Evolutionary conservation across 2,113 vertebrate species (phyloP).

Genomic region (Rhinoderma darwinii): DNA sequence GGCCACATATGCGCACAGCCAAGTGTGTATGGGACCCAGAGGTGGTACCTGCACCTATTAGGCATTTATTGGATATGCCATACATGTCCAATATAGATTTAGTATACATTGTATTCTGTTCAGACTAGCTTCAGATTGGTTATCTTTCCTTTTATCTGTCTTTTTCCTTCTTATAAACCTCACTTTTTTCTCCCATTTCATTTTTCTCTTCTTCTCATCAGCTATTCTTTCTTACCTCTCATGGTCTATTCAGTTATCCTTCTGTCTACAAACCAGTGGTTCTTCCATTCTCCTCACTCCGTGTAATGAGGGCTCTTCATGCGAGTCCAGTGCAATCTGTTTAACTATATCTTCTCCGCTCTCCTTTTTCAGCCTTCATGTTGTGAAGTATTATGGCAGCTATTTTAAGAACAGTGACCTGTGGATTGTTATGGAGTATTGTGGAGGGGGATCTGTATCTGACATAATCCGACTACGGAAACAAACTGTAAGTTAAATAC

Average conservation of each 20-base stretch:
- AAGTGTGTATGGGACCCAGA: too few species aligned
- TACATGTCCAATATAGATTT: too few species aligned
- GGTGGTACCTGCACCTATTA: too few species aligned
- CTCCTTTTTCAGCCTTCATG: slow-evolving; percentile 77
- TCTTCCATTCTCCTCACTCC: too few species aligned
- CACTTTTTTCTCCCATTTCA: background rate
- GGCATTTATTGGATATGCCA: too few species aligned
- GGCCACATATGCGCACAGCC: too few species aligned
- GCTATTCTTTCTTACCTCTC: background rate
- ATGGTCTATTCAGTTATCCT: background rate
- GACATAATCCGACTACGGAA: slow-evolving; percentile 93
- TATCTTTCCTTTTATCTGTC: background rate
- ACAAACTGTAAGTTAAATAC: slow-evolving; percentile 84
- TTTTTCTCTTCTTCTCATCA: background rate
- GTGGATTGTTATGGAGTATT: slow-evolving; percentile 98
- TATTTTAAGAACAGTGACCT: slow-evolving; percentile 96
- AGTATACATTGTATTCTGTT: background rate
- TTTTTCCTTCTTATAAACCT: background rate
- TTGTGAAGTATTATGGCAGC: slow-evolving; percentile 94
- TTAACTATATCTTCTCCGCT: background rate
- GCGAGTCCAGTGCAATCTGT: background rate
- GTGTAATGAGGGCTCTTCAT: background rate
- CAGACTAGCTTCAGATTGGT: background rate
- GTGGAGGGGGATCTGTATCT: slow-evolving; percentile 90
- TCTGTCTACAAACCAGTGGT: background rate